Base-by-base conservation (phyloP, 2,888 invertebrate species). In the Drosophila emarginata region DNA sequence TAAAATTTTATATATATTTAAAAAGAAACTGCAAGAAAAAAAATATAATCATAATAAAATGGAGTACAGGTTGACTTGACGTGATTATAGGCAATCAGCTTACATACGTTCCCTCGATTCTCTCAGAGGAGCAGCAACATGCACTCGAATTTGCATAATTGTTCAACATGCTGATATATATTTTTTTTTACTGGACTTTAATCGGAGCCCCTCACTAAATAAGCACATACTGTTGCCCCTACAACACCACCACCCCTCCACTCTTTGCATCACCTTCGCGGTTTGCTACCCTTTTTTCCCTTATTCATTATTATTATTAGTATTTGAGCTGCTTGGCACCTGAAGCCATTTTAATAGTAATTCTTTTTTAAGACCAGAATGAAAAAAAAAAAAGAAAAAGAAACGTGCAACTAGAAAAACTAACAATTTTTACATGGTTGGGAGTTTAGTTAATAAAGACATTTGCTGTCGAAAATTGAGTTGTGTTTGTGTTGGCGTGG, bases 71-170 rank as follows among this genome's bases (percentile, higher is more conserved):
- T 45, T 45, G 18, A 45, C 45, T 87, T 89, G 87, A 89, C 90
- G 90, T 91, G 91, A 90, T 90, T 90, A 83, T 79, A 84, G 83
- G 79, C 79, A 85, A 91, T 91, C 87, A 89, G 26, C 26, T 26
- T 23, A 57, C n/a, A 12, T 14, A 26, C 28, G 53, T 12, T 51
- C 61, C 12, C n/a, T 51, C 67, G 69, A 67, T 59, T 67, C 61
- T 36, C 63, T 63, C 51, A 4, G 6, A 36, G 15, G 32, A 21
- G 40, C 52, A 26, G 59, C 67, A 86, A 88, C 85, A 89, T 79
- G 79, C 85, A 85, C 86, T 74, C 74, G 78, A 80, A 90, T 90
- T 90, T 89, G 89, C 90, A 90, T 90, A 90, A 90, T 90, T 90
- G 90, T 89, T 84, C 32, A 87, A 90, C 90, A 90, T 89, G 78